Percentiles rank a stretch among this genome's conserved stretches.
Conservation (phyloP, 2,888 invertebrate genomes). For the Tineola bisselliella region DNA sequence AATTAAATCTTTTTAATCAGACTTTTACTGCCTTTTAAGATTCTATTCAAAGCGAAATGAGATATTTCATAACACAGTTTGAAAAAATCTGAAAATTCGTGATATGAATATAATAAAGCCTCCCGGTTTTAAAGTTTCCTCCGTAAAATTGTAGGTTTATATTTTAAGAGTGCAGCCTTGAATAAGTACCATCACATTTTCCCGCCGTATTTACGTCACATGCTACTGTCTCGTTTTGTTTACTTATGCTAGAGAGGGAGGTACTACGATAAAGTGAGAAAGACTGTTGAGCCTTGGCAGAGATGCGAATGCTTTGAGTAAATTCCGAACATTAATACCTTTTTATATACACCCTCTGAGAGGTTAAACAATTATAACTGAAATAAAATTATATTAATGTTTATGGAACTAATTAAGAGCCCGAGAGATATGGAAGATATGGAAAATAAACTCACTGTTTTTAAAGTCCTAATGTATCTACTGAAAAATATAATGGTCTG, state of each 20-base stretch:
- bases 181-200: slow-evolving; percentile 12
- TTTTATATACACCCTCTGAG: neutral
- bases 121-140: neutral
- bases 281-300: slow-evolving; percentile 9
- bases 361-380: no score
- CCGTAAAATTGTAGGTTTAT: slow-evolving; percentile 9
- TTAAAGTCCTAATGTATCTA: no score
- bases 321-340: neutral
- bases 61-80: neutral
- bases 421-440: no score
- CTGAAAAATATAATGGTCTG: no score
- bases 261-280: neutral
- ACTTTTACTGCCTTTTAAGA: neutral
- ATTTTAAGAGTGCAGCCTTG: slow-evolving; percentile 12
- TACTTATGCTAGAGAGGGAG: neutral
- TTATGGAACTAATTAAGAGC: no score
- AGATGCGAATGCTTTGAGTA: neutral
- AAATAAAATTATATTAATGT: no score
- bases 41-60: neutral
- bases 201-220: slow-evolving; percentile 13
- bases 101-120: slow-evolving; percentile 1
- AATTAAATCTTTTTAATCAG: no score
- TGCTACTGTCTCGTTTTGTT: slow-evolving; percentile 4
- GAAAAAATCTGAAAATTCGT: neutral
- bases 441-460: no score